Evolutionary conservation across 35 echinoderm and acorn worm genomes (phyloP), one percentile per base, ranked within the genome.

Genomic region (Heliocidaris erythrogramma): DNA sequence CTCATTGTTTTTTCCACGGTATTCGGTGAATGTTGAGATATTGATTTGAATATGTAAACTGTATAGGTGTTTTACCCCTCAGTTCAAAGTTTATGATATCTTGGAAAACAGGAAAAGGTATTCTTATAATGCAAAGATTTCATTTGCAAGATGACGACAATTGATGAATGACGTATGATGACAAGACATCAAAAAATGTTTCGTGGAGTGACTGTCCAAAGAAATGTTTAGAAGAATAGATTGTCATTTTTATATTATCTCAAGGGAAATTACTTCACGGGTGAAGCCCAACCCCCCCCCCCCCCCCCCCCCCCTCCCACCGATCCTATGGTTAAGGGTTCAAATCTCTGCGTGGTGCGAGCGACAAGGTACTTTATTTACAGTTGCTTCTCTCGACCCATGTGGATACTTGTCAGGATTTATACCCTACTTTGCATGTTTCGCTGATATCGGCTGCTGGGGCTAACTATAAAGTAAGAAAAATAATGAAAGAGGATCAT

Each of bases 41-140:
- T 78, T 78, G 65, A 78, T 78, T 78, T n/a, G 65, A 18, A 21
- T 78, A 78, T 78, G n/a, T n/a, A 78, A 78, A 78, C 65, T 78
- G 27, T 78, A n/a, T n/a, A 29, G 21, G 27, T 78, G 65, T 78
- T 21, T 78, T 78, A 21, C 0, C 21, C 27, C 27, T 27, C 65
- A 78, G 65, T 78, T 78, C 27, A 56, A 24, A 24, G 65, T 78
- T 78, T 78, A 78, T 78, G 27, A 27, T n/a, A 78, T n/a, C 27
- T n/a, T n/a, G 65, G 27, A 78, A 69, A 69, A 69, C 2, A 21
- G n/a, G 17, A 16, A 78, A 78, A 78, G 65, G 65, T 78, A 78
- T 12, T 56, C 10, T 56, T 14, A 56, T 56, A 56, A 78, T 78
- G 21, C 65, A 18, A 78, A 78, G 52, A 27, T 78, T 78, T 27